These are phyloP conservation scores for Lordiphosa mommai DNA, from an alignment of 1,140 invertebrate genomes.

Conservation along the genomic window DNA sequence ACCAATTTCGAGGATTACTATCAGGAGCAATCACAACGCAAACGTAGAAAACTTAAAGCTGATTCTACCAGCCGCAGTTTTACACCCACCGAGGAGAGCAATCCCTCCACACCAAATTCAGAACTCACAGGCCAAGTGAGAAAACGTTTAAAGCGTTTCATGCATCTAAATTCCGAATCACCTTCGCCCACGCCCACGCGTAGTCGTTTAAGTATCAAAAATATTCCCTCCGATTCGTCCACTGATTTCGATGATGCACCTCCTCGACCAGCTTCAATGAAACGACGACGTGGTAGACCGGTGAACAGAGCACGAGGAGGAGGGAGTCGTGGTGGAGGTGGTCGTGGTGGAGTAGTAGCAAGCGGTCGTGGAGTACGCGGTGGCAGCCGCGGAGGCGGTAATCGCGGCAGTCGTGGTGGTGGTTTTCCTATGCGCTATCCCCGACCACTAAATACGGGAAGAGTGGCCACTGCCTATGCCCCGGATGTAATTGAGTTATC, in stretches of 20 bases:
- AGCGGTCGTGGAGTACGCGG: not conserved
- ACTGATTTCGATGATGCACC: constrained; percentile 44
- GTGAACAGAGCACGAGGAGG: not conserved
- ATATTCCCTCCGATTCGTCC: constrained; percentile 49
- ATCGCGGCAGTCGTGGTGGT: not conserved
- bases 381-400: constrained; percentile 2
- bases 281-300: constrained; percentile 3
- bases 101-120: constrained; percentile 16
- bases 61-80: not conserved
- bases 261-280: not conserved
- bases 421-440: not conserved
- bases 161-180: constrained; percentile 57
- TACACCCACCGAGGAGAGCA: constrained; percentile 40
- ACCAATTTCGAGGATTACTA: constrained; percentile 32
- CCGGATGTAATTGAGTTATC: constrained; percentile 61
- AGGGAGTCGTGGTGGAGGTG: not conserved
- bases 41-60: not conserved
- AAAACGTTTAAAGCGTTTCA: constrained; percentile 20
- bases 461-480: constrained; percentile 4
- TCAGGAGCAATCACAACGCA: constrained; percentile 1
- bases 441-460: not conserved
- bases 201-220: constrained; percentile 30
- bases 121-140: not conserved
- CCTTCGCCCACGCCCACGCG: constrained; percentile 1
- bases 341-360: no score